A percentile compares a stretch with the other conserved stretches of the same genome.
These are phyloP conservation scores for Menura novaehollandiae DNA, from an alignment of 2,113 vertebrate genomes.

Conservation along the genomic window DNA sequence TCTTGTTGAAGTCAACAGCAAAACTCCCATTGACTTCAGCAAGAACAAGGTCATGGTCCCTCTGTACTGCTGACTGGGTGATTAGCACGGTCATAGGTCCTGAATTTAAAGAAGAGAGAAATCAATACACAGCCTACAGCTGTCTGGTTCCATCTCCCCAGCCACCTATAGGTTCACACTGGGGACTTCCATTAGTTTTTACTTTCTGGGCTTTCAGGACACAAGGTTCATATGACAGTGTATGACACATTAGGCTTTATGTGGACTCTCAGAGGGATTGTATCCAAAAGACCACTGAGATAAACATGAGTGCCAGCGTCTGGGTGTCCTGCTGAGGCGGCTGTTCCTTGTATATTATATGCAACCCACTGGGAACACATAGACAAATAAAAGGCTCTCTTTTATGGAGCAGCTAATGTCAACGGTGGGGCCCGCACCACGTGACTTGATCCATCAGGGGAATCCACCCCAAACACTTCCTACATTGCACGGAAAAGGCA, in stretches of 20 bases:
- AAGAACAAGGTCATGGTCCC: neutral
- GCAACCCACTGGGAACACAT: neutral
- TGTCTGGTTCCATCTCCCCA: neutral
- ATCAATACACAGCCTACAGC: slow-evolving; percentile 7
- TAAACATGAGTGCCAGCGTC: rapidly evolving
- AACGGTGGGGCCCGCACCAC: neutral
- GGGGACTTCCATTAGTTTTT: neutral
- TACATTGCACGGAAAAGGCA: neutral
- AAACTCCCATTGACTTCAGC: slow-evolving; percentile 7
- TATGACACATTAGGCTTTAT: neutral
- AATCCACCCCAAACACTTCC: neutral
- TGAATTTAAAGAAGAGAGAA: slow-evolving; percentile 1
- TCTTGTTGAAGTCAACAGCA: slow-evolving; percentile 14
- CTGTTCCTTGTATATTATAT: neutral
- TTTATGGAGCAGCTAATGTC: neutral
- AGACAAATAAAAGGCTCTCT: neutral
- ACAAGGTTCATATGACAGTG: neutral
- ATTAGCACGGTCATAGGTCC: neutral
- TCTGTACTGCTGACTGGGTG: neutral
- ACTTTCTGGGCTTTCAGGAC: neutral
- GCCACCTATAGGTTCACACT: neutral
- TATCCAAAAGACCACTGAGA: neutral
- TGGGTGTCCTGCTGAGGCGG: neutral
- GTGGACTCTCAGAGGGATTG: neutral
- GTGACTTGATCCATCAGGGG: neutral